Evolutionary conservation across 2,797 vertebrate genomes (phyloP).

Genomic region (Gobio occitaniae): DNA sequence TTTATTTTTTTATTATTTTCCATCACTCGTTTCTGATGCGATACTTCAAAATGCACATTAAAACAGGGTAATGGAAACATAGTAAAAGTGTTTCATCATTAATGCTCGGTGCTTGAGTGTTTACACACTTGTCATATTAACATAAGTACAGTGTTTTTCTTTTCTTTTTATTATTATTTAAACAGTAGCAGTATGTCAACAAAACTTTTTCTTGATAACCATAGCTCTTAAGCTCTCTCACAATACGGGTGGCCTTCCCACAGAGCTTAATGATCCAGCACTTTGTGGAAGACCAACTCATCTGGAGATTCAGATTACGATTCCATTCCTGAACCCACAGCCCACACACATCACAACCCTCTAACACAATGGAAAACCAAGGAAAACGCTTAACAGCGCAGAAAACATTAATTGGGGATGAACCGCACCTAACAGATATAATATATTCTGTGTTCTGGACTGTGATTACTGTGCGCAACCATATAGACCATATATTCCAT

Average conservation of each 20-base stretch:
- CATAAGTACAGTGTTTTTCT: background rate
- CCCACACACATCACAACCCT: slow-evolving; percentile 16
- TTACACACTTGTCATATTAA: background rate
- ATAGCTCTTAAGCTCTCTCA: slow-evolving; percentile 20
- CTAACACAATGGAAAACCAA: background rate
- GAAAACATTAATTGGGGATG: background rate
- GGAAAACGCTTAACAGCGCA: background rate
- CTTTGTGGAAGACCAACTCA: slow-evolving; percentile 57
- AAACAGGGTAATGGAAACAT: no score
- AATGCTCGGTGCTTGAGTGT: background rate
- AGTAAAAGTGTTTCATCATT: background rate
- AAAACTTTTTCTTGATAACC: background rate
- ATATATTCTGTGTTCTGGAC: background rate
- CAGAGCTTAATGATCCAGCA: slow-evolving; percentile 56
- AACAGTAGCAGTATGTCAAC: background rate
- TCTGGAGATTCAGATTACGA: slow-evolving; percentile 60
- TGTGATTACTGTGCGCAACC: background rate
- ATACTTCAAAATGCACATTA: no score
- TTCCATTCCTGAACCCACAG: slow-evolving; percentile 43
- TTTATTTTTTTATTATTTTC: no score
- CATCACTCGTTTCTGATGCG: no score
- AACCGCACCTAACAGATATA: background rate
- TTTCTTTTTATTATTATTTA: background rate
- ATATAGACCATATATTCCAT: background rate
- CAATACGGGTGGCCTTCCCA: slow-evolving; percentile 58